Evolutionary conservation across 2,797 vertebrate species (phyloP), one percentile per base, ranked within the genome.

Genomic region (Coregonus sp.): DNA sequence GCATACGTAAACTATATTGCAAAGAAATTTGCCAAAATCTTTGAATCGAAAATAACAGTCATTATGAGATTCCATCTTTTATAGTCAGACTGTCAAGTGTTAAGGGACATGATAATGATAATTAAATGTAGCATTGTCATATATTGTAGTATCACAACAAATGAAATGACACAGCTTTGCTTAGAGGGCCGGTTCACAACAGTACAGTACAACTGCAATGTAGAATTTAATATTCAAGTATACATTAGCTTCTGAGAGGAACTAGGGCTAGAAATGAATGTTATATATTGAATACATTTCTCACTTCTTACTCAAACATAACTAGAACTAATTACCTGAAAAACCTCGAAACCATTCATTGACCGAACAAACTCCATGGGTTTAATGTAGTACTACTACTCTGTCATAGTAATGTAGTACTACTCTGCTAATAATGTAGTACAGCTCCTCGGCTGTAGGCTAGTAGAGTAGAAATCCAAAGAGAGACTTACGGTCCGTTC

Each of bases 401-500:
- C 40, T 40, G 40, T 47, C 7, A 1, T 25, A 63, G 1, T 67
- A 18, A 68, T 68, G 25, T 15, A 29, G 47, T 51, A 51, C 47
- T 51, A 14, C 16, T 69, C 16, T 47, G 9, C 69, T 50, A 71
- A 52, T 16, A 51, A 31, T 16, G 65, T 67, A 16, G 4, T 14
- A 35, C 25, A 35, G 66, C 20, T 20, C n/a, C 9, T 63, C 59
- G 20, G 59, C 3, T 68, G 15, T 15, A 67, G 29, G 14, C 15
- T 37, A 68, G 31, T 2, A 18, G 16, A 20, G 15, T 33, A 14
- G 12, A 68, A 35, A 33, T 33, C 66, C 33, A 1, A 65, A 40
- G 11, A 47, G 9, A 66, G 16, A 98, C 98, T 98, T 96, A 99
- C 97, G 95, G 95, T 88, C 96, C 96, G 4, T 93, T 96, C 90